Evolutionary conservation across 2,888 invertebrate genomes (phyloP), one percentile per base, ranked within the genome.

Genomic region (Apoda limacodes): DNA sequence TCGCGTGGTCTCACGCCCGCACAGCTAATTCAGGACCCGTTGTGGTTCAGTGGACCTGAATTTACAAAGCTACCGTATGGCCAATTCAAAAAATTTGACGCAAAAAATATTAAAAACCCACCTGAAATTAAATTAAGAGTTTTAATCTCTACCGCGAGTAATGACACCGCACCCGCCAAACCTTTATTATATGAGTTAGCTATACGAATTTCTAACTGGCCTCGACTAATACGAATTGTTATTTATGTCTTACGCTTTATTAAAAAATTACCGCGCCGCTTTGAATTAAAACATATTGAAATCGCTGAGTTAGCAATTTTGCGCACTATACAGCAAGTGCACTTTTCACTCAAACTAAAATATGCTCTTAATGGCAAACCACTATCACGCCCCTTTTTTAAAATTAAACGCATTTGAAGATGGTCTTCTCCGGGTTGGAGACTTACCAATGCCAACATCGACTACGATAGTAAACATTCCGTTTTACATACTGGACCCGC

Each of bases 1-100:
- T 30, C 34, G 7, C 30, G 34, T 12, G 34, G 34, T 3, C 9
- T 34, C 15, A 23, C 30, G 2, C 30, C 30, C 6, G 17, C 30
- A 11, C 34, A 34, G 24, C 7, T 34, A 21, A 10, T 26, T 5
- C 12, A 15, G n/a, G 31, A 35, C 9, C 28, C 31, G 4, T 17
- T 35, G 5, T 35, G 35, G 35, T 31, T 28, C 9, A 11, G 9
- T 7, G 31, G 35, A 6, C 28, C 31, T 5, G 9, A 9, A 5
- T 35, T 10, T 20, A 10, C 20, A 22, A 12, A 21, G 19, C 6
- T 26, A 30, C 9, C 6, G 14, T 17, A 7, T n/a, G n/a, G 9
- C 9, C 7, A 19, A 3, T 32, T 32, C 13, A 9, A 2, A 11
- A 14, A 1, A 11, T 29, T 10, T 9, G 9, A 5, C 23, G 9